phyloP scores from a whole-genome alignment of 2,797 vertebrate species.

The Amblyraja radiata region DNA sequence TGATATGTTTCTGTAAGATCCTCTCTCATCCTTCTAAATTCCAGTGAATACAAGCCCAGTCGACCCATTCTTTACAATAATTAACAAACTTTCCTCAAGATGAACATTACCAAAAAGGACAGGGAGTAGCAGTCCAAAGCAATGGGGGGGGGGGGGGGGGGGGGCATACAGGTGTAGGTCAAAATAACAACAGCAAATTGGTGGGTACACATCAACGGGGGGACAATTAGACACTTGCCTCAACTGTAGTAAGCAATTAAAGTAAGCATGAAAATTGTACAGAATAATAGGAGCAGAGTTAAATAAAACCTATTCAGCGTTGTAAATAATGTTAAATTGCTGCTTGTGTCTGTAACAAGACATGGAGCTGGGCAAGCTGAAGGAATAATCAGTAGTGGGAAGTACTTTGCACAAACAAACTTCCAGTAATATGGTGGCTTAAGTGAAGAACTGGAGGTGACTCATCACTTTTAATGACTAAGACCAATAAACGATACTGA shows the following conservation, averaged over 20 bases:
- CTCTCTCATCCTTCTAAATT: too few species aligned
- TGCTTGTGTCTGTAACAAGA: neutral
- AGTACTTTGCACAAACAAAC: neutral
- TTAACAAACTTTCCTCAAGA: neutral
- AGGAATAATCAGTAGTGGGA: neutral
- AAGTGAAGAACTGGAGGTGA: neutral
- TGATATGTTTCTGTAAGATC: too few species aligned
- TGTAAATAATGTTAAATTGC: neutral
- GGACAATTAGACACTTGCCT: neutral
- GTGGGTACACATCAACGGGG: neutral
- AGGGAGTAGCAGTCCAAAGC: neutral
- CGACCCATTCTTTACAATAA: neutral
- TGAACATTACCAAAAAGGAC: neutral
- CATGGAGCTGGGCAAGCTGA: neutral
- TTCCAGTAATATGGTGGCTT: constrained; percentile 11
- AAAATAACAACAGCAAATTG: neutral
- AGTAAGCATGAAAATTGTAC: neutral
- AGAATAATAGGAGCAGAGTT: neutral
- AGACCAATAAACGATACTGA: neutral
- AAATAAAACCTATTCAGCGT: neutral
- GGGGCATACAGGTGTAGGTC: neutral
- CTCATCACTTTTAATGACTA: constrained; percentile 8
- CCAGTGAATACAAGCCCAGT: too few species aligned
- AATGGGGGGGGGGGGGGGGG: neutral
- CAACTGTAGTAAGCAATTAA: neutral